Conservation (phyloP, 2,797 vertebrate genomes). For the Chiroxiphia lanceolata region DNA sequence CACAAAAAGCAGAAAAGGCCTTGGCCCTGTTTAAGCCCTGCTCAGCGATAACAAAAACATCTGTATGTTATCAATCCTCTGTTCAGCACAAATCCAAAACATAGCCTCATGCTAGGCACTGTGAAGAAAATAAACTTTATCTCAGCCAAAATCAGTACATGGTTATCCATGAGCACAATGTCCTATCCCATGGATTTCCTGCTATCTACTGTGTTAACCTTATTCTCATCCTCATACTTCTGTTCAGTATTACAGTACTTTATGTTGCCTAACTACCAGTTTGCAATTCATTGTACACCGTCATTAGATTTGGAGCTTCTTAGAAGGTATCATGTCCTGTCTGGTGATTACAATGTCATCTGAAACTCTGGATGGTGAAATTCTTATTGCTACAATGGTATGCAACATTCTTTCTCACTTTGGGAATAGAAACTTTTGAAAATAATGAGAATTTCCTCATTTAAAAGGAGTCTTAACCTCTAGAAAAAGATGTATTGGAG, state of each 20-base stretch:
- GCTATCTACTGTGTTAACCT: neutral
- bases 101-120: neutral
- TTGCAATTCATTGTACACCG: too few species aligned
- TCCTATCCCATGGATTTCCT: neutral
- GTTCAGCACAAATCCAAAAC: neutral
- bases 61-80: neutral
- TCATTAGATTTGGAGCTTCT: neutral
- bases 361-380: neutral
- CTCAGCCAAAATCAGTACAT: neutral
- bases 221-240: too few species aligned
- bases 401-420: neutral
- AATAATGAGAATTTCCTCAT: neutral
- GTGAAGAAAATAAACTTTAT: neutral
- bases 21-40: neutral
- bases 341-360: neutral
- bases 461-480: neutral
- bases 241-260: too few species aligned
- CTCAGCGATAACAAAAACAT: neutral
- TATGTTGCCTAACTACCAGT: too few species aligned
- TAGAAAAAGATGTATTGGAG: neutral
- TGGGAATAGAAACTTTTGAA: neutral
- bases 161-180: neutral
- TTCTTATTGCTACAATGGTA: neutral
- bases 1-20: neutral
- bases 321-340: neutral